These are phyloP conservation scores for Synanthedon formicaeformis DNA, from an alignment of 2,888 invertebrate species.

Conservation along the genomic window DNA sequence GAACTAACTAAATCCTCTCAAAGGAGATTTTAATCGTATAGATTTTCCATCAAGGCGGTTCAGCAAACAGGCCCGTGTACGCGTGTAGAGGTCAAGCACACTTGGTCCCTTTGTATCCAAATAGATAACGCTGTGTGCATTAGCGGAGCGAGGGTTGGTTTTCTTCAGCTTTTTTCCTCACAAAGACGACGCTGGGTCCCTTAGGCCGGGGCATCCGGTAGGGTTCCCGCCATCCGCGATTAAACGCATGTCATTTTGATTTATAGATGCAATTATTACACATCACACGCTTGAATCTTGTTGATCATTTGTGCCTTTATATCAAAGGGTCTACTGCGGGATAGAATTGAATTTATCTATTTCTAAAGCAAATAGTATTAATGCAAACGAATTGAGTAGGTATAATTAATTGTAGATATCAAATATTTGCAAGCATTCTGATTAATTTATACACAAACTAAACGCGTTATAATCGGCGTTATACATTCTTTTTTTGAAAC, in stretches of 20 bases:
- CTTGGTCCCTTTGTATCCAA: constrained; percentile 50
- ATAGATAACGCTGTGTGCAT: constrained; percentile 57
- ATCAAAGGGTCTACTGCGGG: constrained; percentile 7
- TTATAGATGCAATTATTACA: constrained; percentile 54
- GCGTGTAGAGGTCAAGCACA: constrained; percentile 52
- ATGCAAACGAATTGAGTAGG: constrained; percentile 3
- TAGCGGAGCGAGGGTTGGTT: constrained; percentile 53
- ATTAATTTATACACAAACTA: no score
- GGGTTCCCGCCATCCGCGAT: constrained; percentile 40
- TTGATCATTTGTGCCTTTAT: constrained; percentile 18
- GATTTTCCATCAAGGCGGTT: neutral
- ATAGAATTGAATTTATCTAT: constrained; percentile 10
- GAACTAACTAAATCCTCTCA: neutral
- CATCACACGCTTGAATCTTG: constrained; percentile 14
- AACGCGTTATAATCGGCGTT: no score
- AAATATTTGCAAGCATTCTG: no score
- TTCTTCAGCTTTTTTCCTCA: constrained; percentile 39
- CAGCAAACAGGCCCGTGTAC: constrained; percentile 5
- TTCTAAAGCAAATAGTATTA: constrained; percentile 23
- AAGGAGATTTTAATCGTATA: neutral
- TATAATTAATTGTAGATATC: no score
- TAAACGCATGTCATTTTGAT: constrained; percentile 62
- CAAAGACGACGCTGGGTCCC: constrained; percentile 22
- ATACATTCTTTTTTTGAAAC: no score
- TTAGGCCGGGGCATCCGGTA: constrained; percentile 27